Evolutionary conservation across 2,888 invertebrate species (phyloP), one percentile per base, ranked within the genome.

Genomic region (Dicyrtoma fusca): DNA sequence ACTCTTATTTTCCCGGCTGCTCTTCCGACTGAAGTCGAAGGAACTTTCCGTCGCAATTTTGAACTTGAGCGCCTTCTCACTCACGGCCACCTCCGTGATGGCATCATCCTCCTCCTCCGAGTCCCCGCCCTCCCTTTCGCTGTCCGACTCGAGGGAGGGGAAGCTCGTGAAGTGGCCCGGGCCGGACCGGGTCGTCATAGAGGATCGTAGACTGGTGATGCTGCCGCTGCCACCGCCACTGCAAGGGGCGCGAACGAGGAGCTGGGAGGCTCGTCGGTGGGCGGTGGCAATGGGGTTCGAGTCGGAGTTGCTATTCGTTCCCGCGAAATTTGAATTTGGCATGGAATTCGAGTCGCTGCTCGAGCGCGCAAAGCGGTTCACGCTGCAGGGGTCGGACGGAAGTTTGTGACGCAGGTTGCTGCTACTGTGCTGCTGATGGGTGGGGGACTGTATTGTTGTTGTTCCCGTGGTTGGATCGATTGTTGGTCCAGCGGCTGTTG

Each of bases 61-160:
- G 82, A 91, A 91, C 82, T 90, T 90, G 49, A 90, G 86, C 1
- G 91, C 88, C 82, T 89, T 89, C 82, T 91, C 91, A 75, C 90
- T 86, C 42, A 87, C 86, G 81, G 87, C 90, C 75, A 90, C 88
- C 83, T 90, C 90, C 57, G 89, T 90, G 83, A 90, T 90, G 26
- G 89, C 90, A 61, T 89, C 90, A 0, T 89, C 89, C 81, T 89
- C 90, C 4, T 82, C 82, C 53, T 82, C 82, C 47, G 81, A 81
- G 14, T 80, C 79, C n/a, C 77, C 79, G 1, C 79, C 80, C 49
- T 78, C 81, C 23, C 76, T 69, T 69, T 65, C 72, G 51, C 76
- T 77, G 51, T 76, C 69, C 10, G 78, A 75, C 17, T 78, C 78
- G 17, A 79, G 63, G 23, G 77, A 76, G 8, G 78, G 77, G 55